Conservation (phyloP, 2,888 invertebrate species). For the Pyralis farinalis region DNA sequence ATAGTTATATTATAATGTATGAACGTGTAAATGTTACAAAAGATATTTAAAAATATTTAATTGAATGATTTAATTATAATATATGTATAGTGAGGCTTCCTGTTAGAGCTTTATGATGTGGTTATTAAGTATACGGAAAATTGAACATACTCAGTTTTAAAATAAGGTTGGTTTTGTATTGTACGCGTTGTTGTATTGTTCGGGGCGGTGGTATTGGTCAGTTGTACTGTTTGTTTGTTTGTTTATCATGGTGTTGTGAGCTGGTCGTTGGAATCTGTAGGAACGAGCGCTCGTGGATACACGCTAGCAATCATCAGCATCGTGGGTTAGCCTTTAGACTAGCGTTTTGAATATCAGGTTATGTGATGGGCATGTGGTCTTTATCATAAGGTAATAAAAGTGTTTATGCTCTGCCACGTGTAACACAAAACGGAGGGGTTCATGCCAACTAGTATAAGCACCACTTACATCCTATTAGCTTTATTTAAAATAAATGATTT, state of each 20-base stretch:
- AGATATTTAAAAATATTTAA: constrained; percentile 65
- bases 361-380: too few relatives aligned
- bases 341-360: too few relatives aligned
- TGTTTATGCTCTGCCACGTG: too few relatives aligned
- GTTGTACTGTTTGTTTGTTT: not conserved
- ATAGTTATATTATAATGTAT: constrained; percentile 66
- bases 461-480: too few relatives aligned
- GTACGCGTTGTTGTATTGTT: constrained; percentile 39
- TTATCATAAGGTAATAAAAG: too few relatives aligned
- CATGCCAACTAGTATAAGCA: too few relatives aligned
- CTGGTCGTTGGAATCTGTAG: constrained; percentile 14
- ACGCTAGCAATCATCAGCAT: too few relatives aligned
- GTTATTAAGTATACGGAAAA: constrained; percentile 73
- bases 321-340: too few relatives aligned
- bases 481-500: too few relatives aligned
- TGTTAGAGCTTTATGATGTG: constrained; percentile 76
- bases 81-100: constrained; percentile 78
- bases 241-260: not conserved
- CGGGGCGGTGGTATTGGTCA: not conserved
- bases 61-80: constrained; percentile 53
- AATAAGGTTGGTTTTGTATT: constrained; percentile 49
- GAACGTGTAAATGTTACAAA: constrained; percentile 71
- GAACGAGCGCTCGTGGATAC: constrained; percentile 11
- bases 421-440: too few relatives aligned
- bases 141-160: constrained; percentile 70